Conservation (phyloP, 2,888 invertebrate species). For the Pristionchus exspectatus region DNA sequence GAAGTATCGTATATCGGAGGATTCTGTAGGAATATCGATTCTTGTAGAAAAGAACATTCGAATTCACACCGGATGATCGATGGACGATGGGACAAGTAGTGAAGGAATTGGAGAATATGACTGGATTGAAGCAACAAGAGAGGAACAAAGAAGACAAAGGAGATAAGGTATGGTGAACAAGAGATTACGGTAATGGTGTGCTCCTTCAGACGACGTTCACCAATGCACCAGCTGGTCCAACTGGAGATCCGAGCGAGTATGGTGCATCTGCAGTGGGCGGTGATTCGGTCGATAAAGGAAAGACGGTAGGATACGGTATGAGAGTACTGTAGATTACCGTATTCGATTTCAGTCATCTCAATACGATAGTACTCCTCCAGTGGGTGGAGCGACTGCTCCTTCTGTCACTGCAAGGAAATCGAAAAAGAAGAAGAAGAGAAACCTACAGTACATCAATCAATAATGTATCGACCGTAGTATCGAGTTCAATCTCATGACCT, state of each 20-base stretch:
- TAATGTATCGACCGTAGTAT: neutral
- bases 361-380: conserved; percentile 24
- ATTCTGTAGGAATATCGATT: neutral
- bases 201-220: conserved; percentile 6
- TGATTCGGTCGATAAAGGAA: neutral
- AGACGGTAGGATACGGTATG: neutral
- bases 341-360: neutral
- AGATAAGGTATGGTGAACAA: neutral
- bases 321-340: neutral
- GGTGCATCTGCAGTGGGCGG: neutral
- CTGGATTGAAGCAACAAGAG: conserved; percentile 1
- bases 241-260: neutral
- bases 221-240: neutral
- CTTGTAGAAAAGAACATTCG: conserved; percentile 25
- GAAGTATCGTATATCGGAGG: conserved; percentile 17
- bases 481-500: conserved; percentile 15
- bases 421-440: neutral
- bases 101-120: conserved; percentile 40
- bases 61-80: neutral
- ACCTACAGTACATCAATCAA: conserved; percentile 20
- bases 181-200: neutral
- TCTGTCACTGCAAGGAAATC: neutral
- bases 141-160: conserved; percentile 17
- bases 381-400: conserved; percentile 15
- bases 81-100: conserved; percentile 30